phyloP scores from a whole-genome alignment of 2,113 vertebrate genomes.

The Caracal caracal region DNA sequence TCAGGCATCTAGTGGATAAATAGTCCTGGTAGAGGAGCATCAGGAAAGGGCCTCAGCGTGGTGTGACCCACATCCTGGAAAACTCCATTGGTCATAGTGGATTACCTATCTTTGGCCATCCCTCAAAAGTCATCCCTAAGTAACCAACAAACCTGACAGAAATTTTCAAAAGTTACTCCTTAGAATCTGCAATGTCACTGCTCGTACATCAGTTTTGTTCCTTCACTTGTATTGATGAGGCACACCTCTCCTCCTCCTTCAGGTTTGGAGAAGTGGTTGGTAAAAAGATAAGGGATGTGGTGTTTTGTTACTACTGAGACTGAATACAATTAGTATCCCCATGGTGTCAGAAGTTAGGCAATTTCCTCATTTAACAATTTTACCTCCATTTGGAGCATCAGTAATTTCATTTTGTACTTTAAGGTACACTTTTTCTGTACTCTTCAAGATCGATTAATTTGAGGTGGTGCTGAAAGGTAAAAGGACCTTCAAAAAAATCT shows the following conservation, averaged over 20 bases:
- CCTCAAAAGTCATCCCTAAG: neutral
- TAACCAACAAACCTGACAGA: neutral
- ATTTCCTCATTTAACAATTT: constrained; percentile 58
- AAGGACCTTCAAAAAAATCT: neutral
- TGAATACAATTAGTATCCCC: constrained; percentile 52
- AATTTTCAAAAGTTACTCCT: neutral
- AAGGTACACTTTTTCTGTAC: neutral
- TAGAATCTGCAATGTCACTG: neutral
- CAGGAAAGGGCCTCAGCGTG: neutral
- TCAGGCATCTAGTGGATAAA: neutral
- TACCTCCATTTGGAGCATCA: constrained; percentile 34
- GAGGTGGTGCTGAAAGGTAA: constrained; percentile 12
- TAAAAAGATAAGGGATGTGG: neutral
- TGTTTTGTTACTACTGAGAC: constrained; percentile 4
- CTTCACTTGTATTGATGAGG: constrained; percentile 37
- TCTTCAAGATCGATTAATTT: constrained; percentile 46
- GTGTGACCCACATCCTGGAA: neutral
- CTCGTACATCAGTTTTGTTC: constrained; percentile 6
- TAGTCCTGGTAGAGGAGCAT: neutral
- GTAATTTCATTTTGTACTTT: constrained; percentile 71
- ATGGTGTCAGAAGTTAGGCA: constrained; percentile 63
- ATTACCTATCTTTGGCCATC: neutral
- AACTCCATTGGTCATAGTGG: neutral
- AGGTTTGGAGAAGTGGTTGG: neutral
- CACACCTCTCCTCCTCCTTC: neutral